Conservation (phyloP, 2,888 invertebrate species). For the Pseudococcus longispinus region DNA sequence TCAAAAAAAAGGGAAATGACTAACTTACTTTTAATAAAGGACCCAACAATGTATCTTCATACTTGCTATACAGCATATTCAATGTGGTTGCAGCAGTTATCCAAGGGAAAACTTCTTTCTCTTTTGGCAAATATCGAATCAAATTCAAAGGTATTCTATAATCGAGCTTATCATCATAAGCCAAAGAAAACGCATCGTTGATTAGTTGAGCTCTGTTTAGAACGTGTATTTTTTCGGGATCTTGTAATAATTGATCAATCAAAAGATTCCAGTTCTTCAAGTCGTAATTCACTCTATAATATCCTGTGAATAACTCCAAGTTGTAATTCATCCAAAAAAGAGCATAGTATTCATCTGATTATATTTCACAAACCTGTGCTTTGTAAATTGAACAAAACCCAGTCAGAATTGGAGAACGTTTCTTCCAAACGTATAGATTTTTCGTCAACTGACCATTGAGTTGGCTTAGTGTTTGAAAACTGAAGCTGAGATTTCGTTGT, state of each 20-base stretch:
- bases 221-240: slow-evolving; percentile 64
- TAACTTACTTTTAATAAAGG: background rate
- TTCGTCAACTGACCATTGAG: slow-evolving; percentile 57
- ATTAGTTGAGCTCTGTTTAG: slow-evolving; percentile 80
- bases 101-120: slow-evolving; percentile 74
- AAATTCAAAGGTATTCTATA: slow-evolving; percentile 73
- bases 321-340: background rate
- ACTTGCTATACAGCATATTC: background rate
- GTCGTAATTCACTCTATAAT: slow-evolving; percentile 78
- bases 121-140: slow-evolving; percentile 72
- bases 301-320: slow-evolving; percentile 62
- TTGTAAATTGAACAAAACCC: slow-evolving; percentile 71
- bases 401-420: slow-evolving; percentile 60
- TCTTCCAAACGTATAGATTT: background rate
- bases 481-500: slow-evolving; percentile 61
- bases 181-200: slow-evolving; percentile 79
- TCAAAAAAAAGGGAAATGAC: background rate
- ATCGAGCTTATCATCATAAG: slow-evolving; percentile 68
- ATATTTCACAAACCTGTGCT: slow-evolving; percentile 65
- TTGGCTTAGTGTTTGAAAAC: slow-evolving; percentile 59
- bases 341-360: background rate
- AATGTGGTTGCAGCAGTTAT: slow-evolving; percentile 44
- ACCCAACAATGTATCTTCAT: background rate
- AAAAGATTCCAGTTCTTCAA: slow-evolving; percentile 73
- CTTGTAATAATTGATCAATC: slow-evolving; percentile 70